Percentiles rank a stretch among this genome's conserved stretches.
Conservation (phyloP, 1,140 invertebrate genomes). For the Pomacea maculata region DNA sequence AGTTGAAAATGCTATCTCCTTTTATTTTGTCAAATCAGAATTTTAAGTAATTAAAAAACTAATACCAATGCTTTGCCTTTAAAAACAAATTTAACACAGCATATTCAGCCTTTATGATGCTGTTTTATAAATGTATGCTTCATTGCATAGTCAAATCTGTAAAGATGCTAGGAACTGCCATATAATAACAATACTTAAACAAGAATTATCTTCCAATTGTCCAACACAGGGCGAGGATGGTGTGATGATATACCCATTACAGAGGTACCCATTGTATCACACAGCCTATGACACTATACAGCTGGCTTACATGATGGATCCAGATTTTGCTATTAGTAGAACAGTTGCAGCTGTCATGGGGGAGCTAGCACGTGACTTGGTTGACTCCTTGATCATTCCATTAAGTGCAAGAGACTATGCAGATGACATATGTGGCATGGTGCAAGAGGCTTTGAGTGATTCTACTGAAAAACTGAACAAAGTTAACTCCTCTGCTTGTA, state of each 20-base stretch:
- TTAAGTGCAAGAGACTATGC: constrained; percentile 47
- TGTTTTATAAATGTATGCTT: background rate
- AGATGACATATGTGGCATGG: constrained; percentile 5
- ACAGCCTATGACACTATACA: constrained; percentile 64
- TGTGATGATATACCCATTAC: constrained; percentile 15
- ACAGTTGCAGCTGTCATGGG: constrained; percentile 37
- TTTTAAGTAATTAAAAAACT: background rate
- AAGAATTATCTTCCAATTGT: background rate
- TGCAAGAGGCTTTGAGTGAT: background rate
- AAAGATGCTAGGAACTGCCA: background rate
- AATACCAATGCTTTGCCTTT: too few relatives aligned
- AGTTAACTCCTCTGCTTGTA: background rate
- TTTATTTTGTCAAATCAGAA: background rate
- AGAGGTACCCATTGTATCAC: constrained; percentile 66
- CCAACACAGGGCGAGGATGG: constrained; percentile 24
- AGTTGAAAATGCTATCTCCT: too few relatives aligned
- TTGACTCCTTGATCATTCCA: constrained; percentile 61
- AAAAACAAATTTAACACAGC: too few relatives aligned
- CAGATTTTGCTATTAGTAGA: constrained; percentile 37
- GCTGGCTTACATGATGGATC: constrained; percentile 61
- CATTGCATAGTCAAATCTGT: background rate
- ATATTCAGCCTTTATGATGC: background rate
- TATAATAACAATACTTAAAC: too few relatives aligned
- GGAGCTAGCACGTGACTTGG: constrained; percentile 56
- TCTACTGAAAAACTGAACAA: background rate